Conservation (phyloP, 1,140 invertebrate genomes). For the Drosophila mayri region DNA sequence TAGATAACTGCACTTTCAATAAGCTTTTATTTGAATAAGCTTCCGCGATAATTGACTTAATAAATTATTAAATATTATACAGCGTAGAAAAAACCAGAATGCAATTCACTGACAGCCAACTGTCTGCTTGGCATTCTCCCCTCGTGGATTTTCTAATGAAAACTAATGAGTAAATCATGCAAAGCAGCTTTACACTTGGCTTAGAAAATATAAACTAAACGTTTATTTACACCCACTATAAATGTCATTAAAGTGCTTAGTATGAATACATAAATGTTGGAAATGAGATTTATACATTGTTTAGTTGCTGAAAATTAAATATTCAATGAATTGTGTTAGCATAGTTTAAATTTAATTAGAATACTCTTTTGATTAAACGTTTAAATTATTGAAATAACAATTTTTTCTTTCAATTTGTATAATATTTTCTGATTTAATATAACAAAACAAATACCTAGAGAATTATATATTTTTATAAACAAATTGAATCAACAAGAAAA, state of each 20-base stretch:
- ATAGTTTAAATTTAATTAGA: not conserved
- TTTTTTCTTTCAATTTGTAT: too few species aligned
- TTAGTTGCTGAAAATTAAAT: not conserved
- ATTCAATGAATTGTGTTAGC: not conserved
- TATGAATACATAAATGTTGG: not conserved
- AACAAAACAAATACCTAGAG: not conserved
- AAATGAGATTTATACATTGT: not conserved
- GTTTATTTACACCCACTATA: slow-evolving; percentile 2
- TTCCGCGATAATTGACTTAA: slow-evolving; percentile 80
- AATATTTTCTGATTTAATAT: too few species aligned
- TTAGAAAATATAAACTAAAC: not conserved
- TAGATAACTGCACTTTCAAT: slow-evolving; percentile 68
- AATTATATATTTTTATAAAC: not conserved
- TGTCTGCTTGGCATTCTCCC: not conserved
- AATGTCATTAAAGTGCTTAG: not conserved
- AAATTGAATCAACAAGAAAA: not conserved
- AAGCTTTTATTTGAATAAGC: slow-evolving; percentile 69
- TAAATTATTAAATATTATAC: slow-evolving; percentile 72
- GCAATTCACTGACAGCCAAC: slow-evolving; percentile 15
- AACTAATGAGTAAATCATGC: slow-evolving; percentile 72
- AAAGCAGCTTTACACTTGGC: slow-evolving; percentile 32
- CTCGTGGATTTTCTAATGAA: slow-evolving; percentile 54
- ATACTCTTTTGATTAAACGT: not conserved
- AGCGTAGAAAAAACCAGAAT: slow-evolving; percentile 72
- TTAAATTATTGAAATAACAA: too few species aligned